Base-by-base conservation (phyloP, 2,888 invertebrate genomes). In the Aphidius colemani region DNA sequence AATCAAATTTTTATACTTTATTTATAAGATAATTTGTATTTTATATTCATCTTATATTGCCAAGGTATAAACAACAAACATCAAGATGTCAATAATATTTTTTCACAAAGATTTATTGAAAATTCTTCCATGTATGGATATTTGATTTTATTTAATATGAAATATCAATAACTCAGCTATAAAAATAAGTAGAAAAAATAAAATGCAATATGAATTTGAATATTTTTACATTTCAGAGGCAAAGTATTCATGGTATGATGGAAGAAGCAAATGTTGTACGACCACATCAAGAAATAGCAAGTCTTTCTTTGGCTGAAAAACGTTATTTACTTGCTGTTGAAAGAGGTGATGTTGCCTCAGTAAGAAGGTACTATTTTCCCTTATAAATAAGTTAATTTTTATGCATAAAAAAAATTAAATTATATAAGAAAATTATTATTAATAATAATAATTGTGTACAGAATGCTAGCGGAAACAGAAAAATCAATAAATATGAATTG, bases 301-400 rank as follows among this genome's bases (percentile, higher is more conserved):
- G 90, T 82, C 86, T 92, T 73, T 88, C 91, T 51, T 85, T 93
- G 75, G 93, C 93, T 74, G 97, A 98, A 86, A 96, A 96, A 86
- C 95, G 95, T 85, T 98, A 92, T 85, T 88, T 98, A 65, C 85
- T 98, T 76, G 95, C 96, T 7, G 96, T 96, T 74, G 98, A 98
- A 85, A 88, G 98, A 43, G 98, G 98, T 43, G 98, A 98, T 85
- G 94, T 98, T 76, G 96, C 96, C 62, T 93, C 94, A 64, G 95
- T 96, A 30, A 86, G 94, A 80, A 88, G 89, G 91, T 90, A 81
- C 85, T 69, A 53, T 82, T 69, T 44, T 48, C 59, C 39, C n/a
- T 53, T 40, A 10, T 46, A 46, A 53, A 53, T 8, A 10, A 61
- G 11, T 48, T 10, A 61, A 51, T 55, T 53, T 9, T 41, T 6